Evolutionary conservation across 2,888 invertebrate genomes (phyloP).

Genomic region (Ormyrus rosae): DNA sequence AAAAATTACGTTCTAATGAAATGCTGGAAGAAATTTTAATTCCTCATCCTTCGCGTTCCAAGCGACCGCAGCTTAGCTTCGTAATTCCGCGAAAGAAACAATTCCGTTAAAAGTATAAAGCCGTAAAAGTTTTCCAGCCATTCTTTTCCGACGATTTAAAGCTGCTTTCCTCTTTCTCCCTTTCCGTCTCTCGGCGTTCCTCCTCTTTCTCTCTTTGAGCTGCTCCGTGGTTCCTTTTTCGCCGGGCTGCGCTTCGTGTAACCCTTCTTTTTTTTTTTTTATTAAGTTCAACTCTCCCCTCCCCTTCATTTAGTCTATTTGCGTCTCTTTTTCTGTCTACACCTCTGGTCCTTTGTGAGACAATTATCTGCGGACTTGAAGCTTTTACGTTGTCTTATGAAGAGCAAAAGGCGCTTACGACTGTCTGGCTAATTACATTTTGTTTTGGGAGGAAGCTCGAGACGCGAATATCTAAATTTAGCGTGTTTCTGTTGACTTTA

Average conservation of each 20-base stretch:
- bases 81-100: no score
- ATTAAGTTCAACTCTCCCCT: background rate
- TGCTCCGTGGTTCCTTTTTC: constrained; percentile 6
- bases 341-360: background rate
- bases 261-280: background rate
- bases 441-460: background rate
- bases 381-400: no score
- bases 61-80: no score
- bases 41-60: no score
- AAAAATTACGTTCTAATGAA: no score
- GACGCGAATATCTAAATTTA: no score
- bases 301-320: constrained; percentile 3
- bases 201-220: background rate
- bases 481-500: no score
- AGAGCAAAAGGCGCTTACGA: background rate
- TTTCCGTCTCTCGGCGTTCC: background rate
- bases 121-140: no score
- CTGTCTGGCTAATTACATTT: background rate
- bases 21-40: no score
- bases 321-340: background rate
- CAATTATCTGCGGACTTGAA: background rate
- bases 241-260: background rate
- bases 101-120: no score
- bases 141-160: no score
- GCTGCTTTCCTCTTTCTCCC: background rate